These are phyloP conservation scores for Alethe diademata DNA, from an alignment of 2,113 vertebrate genomes.

Conservation along the genomic window DNA sequence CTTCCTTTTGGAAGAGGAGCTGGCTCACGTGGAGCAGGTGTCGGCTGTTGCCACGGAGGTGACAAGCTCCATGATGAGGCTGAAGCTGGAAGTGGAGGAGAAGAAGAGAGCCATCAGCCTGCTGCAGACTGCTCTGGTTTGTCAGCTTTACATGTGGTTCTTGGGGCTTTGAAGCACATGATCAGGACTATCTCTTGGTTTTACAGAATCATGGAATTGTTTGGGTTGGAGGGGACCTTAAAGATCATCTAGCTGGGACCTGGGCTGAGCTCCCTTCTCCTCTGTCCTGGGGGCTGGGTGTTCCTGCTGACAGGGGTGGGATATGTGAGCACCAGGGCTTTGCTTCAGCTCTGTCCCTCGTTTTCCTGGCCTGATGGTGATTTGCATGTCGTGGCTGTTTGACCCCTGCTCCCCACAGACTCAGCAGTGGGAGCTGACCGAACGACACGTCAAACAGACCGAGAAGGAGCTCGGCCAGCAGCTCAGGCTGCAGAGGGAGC, in stretches of 20 bases:
- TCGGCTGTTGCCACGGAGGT: slow-evolving; percentile 82
- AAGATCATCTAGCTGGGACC: neutral
- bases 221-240: neutral
- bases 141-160: neutral
- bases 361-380: neutral
- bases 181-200: neutral
- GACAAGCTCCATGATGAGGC: slow-evolving; percentile 81
- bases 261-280: neutral
- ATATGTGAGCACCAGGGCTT: neutral
- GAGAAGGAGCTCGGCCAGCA: slow-evolving; percentile 85
- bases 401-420: slow-evolving; percentile 61
- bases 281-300: neutral
- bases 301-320: neutral
- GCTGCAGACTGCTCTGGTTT: slow-evolving; percentile 89
- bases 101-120: slow-evolving; percentile 83
- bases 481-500: slow-evolving; percentile 86
- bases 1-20: slow-evolving; percentile 80
- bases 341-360: neutral
- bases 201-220: neutral
- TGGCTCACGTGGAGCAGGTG: slow-evolving; percentile 74
- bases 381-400: neutral
- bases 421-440: slow-evolving; percentile 88
- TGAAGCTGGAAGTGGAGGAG: slow-evolving; percentile 91
- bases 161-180: neutral
- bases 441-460: slow-evolving; percentile 81